Evolutionary conservation across 2,888 invertebrate species (phyloP).

Genomic region (Agonopterix subpropinquella): DNA sequence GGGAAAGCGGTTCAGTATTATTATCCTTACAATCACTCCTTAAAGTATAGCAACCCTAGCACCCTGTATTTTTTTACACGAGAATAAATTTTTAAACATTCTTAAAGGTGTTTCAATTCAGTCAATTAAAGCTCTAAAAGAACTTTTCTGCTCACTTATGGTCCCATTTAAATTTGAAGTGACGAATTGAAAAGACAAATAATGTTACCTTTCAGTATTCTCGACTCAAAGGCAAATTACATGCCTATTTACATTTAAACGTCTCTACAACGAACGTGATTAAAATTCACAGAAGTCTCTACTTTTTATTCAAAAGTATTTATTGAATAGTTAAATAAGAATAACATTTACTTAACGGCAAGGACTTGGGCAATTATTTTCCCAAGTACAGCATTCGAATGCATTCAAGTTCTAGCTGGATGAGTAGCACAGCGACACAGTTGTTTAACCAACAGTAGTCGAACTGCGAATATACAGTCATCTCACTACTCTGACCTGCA

Average conservation of each 20-base stretch:
- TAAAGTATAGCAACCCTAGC: too few species aligned
- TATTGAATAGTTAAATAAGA: conserved; percentile 25
- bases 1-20: too few species aligned
- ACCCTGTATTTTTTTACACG: too few species aligned
- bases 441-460: conserved; percentile 13
- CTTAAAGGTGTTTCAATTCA: too few species aligned
- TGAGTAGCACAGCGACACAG: conserved; percentile 26
- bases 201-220: too few species aligned
- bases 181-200: too few species aligned
- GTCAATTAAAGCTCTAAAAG: too few species aligned
- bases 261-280: not conserved
- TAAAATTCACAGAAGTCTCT: conserved; percentile 4
- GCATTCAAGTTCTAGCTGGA: conserved; percentile 30
- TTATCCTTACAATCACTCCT: too few species aligned
- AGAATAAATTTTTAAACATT: too few species aligned
- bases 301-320: conserved; percentile 24
- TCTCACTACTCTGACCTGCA: too few species aligned
- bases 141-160: too few species aligned
- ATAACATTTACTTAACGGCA: conserved; percentile 29
- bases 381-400: conserved; percentile 30
- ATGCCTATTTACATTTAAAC: not conserved
- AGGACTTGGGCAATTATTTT: conserved; percentile 41
- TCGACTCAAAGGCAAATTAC: not conserved
- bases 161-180: too few species aligned
- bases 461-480: not conserved